Conservation (phyloP, 2,888 invertebrate species). For the Sicus ferrugineus region DNA sequence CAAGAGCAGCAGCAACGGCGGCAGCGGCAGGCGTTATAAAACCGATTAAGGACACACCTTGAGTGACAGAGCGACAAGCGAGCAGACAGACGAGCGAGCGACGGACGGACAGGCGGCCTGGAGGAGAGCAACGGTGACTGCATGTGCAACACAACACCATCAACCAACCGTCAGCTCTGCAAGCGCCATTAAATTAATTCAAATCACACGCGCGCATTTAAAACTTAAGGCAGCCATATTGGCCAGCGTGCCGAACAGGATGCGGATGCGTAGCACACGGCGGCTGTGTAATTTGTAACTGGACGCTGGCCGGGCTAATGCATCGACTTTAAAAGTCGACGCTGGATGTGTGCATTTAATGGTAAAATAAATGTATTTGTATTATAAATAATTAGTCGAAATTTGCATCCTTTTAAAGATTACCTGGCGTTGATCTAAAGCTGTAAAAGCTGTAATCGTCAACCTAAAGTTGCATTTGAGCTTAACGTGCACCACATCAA, state of each 20-base stretch:
- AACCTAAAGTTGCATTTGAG: no score
- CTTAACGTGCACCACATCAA: no score
- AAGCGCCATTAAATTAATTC: constrained; percentile 15
- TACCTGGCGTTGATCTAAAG: no score
- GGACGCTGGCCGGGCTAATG: neutral
- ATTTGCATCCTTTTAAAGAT: no score
- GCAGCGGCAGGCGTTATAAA: neutral
- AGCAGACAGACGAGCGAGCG: neutral
- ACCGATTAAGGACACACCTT: neutral
- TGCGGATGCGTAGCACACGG: constrained; percentile 17
- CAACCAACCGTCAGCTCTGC: neutral
- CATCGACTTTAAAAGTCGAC: neutral
- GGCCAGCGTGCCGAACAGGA: neutral
- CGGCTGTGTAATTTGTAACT: constrained; percentile 6
- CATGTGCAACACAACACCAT: neutral
- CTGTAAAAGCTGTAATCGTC: no score
- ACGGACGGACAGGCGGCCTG: neutral
- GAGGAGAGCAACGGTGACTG: no score
- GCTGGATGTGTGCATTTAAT: no score
- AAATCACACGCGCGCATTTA: constrained; percentile 31
- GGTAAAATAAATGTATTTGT: no score
- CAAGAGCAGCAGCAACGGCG: neutral
- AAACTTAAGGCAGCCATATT: constrained; percentile 3
- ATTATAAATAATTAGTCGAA: no score
- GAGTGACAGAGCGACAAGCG: no score